These are phyloP conservation scores for Caranx ignobilis DNA, from an alignment of 2,113 vertebrate species.

Conservation along the genomic window DNA sequence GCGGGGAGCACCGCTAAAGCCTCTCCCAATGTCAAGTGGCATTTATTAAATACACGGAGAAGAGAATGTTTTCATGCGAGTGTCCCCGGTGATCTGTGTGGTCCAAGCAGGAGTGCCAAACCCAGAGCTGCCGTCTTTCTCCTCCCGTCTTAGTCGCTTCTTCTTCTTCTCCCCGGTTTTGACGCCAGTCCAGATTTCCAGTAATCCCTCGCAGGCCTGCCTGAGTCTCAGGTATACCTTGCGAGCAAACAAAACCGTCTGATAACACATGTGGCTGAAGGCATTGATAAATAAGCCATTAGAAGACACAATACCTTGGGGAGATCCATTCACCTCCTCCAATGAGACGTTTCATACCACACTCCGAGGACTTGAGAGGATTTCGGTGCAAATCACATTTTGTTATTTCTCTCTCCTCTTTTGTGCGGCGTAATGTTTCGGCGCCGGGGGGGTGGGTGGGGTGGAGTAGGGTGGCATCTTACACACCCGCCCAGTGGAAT, in stretches of 20 bases:
- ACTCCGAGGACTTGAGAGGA: constrained; percentile 69
- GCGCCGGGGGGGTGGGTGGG: neutral
- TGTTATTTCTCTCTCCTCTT: constrained; percentile 48
- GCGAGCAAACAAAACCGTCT: constrained; percentile 4
- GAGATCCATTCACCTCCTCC: constrained; percentile 50
- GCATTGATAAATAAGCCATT: constrained; percentile 58
- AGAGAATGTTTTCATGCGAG: constrained; percentile 54
- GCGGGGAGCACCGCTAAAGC: constrained; percentile 64
- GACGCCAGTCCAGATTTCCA: constrained; percentile 64
- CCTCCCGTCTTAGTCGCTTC: constrained; percentile 54
- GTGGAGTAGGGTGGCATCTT: constrained; percentile 72
- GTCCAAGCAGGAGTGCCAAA: constrained; percentile 75
- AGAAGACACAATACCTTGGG: constrained; percentile 42
- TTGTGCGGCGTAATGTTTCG: constrained; percentile 63
- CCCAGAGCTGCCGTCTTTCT: constrained; percentile 55
- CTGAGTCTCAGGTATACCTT: constrained; percentile 73
- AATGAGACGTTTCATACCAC: constrained; percentile 52
- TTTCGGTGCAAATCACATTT: constrained; percentile 76
- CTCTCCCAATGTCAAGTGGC: constrained; percentile 82
- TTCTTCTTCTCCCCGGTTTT: constrained; percentile 47
- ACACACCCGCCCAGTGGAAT: constrained; percentile 65
- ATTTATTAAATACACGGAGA: constrained; percentile 75
- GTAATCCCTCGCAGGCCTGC: constrained; percentile 67
- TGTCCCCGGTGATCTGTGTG: constrained; percentile 76
- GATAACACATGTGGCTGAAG: constrained; percentile 53